Evolutionary conservation across 1,140 invertebrate genomes (phyloP).

Genomic region (Calephelis virginiensis): DNA sequence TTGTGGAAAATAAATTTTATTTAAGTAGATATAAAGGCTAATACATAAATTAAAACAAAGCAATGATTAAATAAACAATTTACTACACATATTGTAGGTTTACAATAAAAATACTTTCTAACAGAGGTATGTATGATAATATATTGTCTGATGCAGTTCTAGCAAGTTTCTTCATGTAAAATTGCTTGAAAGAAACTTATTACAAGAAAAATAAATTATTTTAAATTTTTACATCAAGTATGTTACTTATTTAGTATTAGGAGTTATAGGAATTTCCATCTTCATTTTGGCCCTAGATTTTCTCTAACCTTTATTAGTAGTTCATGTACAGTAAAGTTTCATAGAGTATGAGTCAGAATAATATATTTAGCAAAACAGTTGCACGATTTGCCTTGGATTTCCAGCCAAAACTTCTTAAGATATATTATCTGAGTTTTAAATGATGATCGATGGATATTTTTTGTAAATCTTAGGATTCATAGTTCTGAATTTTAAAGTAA

Average conservation of each 20-base stretch:
- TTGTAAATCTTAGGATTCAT: too few relatives aligned
- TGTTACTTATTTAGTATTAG: constrained; percentile 67
- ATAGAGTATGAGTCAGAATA: too few relatives aligned
- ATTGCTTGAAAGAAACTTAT: not conserved
- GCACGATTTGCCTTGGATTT: too few relatives aligned
- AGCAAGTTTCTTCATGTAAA: constrained; percentile 31
- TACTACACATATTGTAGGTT: constrained; percentile 78
- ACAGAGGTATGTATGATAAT: constrained; percentile 67
- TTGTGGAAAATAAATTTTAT: too few relatives aligned
- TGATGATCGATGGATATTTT: too few relatives aligned
- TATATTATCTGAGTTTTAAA: too few relatives aligned
- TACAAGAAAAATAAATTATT: constrained; percentile 28
- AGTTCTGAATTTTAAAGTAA: too few relatives aligned
- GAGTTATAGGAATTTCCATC: constrained; percentile 59
- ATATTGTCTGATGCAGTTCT: constrained; percentile 69
- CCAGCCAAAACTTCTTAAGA: too few relatives aligned
- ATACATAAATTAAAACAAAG: constrained; percentile 46
- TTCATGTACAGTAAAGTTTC: too few relatives aligned
- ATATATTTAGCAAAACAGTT: too few relatives aligned
- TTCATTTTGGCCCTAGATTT: constrained; percentile 42
- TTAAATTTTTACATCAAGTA: constrained; percentile 50
- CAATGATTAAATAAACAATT: constrained; percentile 76
- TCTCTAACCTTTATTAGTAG: not conserved
- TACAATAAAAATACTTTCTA: constrained; percentile 75
- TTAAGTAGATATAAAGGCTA: too few relatives aligned